phyloP scores from a whole-genome alignment of 1,140 invertebrate species.

The Drosophila kurseongensis region DNA sequence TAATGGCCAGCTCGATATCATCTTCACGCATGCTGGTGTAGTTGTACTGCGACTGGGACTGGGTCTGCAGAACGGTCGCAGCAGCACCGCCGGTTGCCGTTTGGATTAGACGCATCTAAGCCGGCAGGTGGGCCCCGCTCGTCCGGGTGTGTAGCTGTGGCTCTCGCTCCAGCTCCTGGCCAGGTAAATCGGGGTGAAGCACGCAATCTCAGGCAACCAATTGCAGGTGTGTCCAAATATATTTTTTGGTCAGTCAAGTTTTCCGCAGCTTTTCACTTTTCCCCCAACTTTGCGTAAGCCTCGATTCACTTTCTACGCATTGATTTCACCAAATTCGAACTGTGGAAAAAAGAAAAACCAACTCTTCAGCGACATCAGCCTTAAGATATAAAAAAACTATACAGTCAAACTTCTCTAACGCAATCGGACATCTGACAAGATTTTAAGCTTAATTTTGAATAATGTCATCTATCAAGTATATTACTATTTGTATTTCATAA shows the following conservation, averaged over 20 bases:
- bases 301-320: slow-evolving; percentile 80
- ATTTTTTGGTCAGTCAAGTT: slow-evolving; percentile 40
- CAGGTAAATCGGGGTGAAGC: slow-evolving; percentile 9
- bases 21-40: slow-evolving; percentile 92
- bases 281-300: slow-evolving; percentile 52
- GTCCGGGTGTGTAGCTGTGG: slow-evolving; percentile 32
- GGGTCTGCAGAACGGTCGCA: slow-evolving; percentile 71
- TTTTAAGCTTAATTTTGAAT: too few species aligned
- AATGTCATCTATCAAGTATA: too few species aligned
- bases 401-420: slow-evolving; percentile 18
- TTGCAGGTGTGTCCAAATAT: slow-evolving; percentile 1
- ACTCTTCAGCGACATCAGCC: slow-evolving; percentile 38
- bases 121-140: slow-evolving; percentile 44
- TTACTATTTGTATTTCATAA: too few species aligned
- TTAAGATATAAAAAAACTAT: slow-evolving; percentile 6
- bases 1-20: slow-evolving; percentile 96
- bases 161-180: slow-evolving; percentile 17
- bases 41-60: slow-evolving; percentile 71
- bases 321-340: slow-evolving; percentile 76
- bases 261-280: slow-evolving; percentile 64
- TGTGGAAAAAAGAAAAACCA: slow-evolving; percentile 67
- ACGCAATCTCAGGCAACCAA: slow-evolving; percentile 18
- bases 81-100: slow-evolving; percentile 74
- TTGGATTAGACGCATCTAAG: slow-evolving; percentile 77
- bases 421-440: too few species aligned